A percentile compares a stretch with the other conserved stretches of the same genome.
Evolutionary conservation across 1,140 invertebrate genomes (phyloP).

Genomic region (Brachionus koreanus): DNA sequence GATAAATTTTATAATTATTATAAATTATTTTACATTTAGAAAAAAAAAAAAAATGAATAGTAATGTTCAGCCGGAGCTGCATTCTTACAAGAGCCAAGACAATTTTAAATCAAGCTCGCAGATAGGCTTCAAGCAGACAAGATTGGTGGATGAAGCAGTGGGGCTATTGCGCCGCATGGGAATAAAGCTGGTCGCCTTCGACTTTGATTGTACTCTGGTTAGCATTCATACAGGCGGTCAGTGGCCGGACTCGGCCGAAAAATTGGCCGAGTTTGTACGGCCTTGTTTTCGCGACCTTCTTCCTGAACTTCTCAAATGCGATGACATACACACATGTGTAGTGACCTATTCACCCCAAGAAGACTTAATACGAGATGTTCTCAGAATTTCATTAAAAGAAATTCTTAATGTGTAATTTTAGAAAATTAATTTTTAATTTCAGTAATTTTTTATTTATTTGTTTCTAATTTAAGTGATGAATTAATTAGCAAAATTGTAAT

Average conservation of each 20-base stretch:
- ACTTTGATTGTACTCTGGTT: constrained; percentile 56
- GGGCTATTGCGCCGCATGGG: constrained; percentile 28
- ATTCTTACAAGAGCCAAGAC: background rate
- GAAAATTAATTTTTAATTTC: background rate
- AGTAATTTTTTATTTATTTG: background rate
- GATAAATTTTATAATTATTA: background rate
- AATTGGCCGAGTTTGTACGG: constrained; percentile 51
- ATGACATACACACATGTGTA: constrained; percentile 51
- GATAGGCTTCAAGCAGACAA: background rate
- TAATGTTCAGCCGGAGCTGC: background rate
- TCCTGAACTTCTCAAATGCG: constrained; percentile 47
- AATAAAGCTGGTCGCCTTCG: constrained; percentile 53
- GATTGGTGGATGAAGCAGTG: background rate
- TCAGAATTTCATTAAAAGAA: constrained; percentile 44
- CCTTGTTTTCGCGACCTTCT: constrained; percentile 54
- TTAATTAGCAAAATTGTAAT: constrained; percentile 6
- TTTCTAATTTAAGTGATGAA: background rate
- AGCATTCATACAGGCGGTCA: constrained; percentile 53
- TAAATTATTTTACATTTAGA: background rate
- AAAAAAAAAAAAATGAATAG: background rate
- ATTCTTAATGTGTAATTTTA: background rate
- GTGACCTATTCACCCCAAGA: constrained; percentile 54
- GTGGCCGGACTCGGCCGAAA: constrained; percentile 52
- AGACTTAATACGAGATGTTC: constrained; percentile 53
- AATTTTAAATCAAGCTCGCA: background rate